Evolutionary conservation across 1,140 invertebrate species (phyloP), one percentile per base, ranked within the genome.

Genomic region (Archivesica marissinica): DNA sequence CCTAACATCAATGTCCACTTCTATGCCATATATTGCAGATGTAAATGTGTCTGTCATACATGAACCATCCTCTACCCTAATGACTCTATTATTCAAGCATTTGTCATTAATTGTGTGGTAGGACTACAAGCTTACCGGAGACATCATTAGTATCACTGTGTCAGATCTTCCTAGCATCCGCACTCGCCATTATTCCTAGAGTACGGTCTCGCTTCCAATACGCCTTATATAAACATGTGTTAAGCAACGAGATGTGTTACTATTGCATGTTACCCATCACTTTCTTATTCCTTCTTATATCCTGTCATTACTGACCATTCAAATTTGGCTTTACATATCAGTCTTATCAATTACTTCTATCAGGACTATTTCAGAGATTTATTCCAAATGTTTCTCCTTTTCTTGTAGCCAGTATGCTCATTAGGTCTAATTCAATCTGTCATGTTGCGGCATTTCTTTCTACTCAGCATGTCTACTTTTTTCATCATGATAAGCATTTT

Each of bases 91-190:
- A 25, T 59, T 59, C 54, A 59, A 35, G 38, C 23, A 35, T 35
- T 64, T 52, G n/a, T n/a, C n/a, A n/a, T n/a, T n/a, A n/a, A n/a
- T n/a, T n/a, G n/a, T 64, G 28, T 3, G 59, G 59, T 17, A 35
- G 20, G 59, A 15, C 59, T 64, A 64, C 33, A 64, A 59, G 9
- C 13, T 64, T 20, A 35, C 28, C 23, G 0, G 30, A 33, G 9
- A 33, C 25, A 25, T 35, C 59, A 64, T 64, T 64, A 64, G 38
- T 64, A 35, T 64, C 59, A 35, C 59, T 64, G 59, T 64, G 30
- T n/a, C n/a, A n/a, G n/a, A 64, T 64, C 30, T 64, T 35, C 15
- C n/a, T 33, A 35, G 59, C 9, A 35, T 35, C 59, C 59, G 20
- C 9, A 35, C 59, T 64, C 30, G 38, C 59, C 59, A 64, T 17